These are phyloP conservation scores for Cerceris ruficornis DNA, from an alignment of 2,888 invertebrate species.

Conservation along the genomic window DNA sequence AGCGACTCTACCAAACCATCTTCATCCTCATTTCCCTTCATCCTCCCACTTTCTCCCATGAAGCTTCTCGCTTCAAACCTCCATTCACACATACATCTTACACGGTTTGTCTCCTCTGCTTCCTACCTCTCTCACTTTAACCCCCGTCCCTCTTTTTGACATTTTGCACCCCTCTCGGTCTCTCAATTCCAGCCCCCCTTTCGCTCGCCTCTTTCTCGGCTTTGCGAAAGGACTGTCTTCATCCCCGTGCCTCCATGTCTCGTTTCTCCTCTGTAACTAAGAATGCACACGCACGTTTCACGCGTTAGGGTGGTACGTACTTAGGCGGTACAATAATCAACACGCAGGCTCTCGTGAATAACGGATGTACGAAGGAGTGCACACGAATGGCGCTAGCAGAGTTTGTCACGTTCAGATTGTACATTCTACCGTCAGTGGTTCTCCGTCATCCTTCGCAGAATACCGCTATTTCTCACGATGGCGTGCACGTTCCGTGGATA, in stretches of 20 bases:
- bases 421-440: slow-evolving; percentile 36
- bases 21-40: too few species aligned
- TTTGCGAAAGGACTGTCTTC: slow-evolving; percentile 20
- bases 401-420: slow-evolving; percentile 65
- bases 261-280: slow-evolving; percentile 23
- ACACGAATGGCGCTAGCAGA: slow-evolving; percentile 57
- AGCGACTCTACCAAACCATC: too few species aligned
- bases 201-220: neutral
- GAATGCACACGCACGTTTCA: slow-evolving; percentile 21
- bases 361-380: slow-evolving; percentile 67
- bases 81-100: too few species aligned
- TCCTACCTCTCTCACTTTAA: slow-evolving; percentile 2
- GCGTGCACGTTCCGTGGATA: slow-evolving; percentile 3
- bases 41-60: too few species aligned
- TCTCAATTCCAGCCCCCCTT: neutral
- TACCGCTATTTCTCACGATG: slow-evolving; percentile 1
- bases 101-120: neutral
- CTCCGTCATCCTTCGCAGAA: neutral
- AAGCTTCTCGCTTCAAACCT: too few species aligned
- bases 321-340: slow-evolving; percentile 63
- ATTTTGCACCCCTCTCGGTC: neutral
- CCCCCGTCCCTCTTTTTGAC: slow-evolving; percentile 1
- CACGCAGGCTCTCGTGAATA: slow-evolving; percentile 62
- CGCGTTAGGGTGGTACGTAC: slow-evolving; percentile 15
- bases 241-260: slow-evolving; percentile 12